Evolutionary conservation across 2,113 vertebrate species (phyloP).

Genomic region (Australoheros scitulus): DNA sequence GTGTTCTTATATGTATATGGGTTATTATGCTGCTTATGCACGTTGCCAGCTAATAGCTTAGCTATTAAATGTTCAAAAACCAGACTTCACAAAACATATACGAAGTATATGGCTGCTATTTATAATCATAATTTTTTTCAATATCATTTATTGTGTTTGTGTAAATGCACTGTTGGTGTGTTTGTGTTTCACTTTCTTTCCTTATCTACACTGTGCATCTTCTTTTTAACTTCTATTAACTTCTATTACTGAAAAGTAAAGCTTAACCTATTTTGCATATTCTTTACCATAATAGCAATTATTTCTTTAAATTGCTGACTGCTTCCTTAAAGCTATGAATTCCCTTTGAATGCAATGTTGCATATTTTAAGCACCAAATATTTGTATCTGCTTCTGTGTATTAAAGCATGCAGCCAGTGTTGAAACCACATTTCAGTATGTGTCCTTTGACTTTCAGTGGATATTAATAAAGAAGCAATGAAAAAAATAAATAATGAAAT

Average conservation of each 20-base stretch:
- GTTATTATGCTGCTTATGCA: neutral
- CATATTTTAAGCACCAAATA: constrained; percentile 29
- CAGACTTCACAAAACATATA: neutral
- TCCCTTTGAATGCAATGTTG: neutral
- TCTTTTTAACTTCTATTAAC: neutral
- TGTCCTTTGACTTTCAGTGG: constrained; percentile 1
- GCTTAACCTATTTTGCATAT: neutral
- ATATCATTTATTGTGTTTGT: neutral
- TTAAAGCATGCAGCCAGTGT: constrained; percentile 28
- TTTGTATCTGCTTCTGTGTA: constrained; percentile 9
- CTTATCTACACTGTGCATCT: neutral
- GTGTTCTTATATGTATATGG: neutral
- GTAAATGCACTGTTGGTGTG: neutral
- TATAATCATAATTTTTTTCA: too few relatives aligned
- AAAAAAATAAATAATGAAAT: too few relatives aligned
- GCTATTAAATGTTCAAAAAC: neutral
- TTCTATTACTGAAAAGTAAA: neutral
- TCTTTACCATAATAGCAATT: neutral
- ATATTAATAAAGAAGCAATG: neutral
- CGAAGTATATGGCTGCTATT: neutral
- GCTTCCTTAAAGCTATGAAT: neutral
- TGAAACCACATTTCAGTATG: constrained; percentile 40
- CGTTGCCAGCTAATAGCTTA: neutral
- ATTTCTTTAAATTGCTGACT: neutral
- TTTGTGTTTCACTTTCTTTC: too few relatives aligned